Conservation (phyloP, 1,140 invertebrate genomes). For the Drosophila rufa region DNA sequence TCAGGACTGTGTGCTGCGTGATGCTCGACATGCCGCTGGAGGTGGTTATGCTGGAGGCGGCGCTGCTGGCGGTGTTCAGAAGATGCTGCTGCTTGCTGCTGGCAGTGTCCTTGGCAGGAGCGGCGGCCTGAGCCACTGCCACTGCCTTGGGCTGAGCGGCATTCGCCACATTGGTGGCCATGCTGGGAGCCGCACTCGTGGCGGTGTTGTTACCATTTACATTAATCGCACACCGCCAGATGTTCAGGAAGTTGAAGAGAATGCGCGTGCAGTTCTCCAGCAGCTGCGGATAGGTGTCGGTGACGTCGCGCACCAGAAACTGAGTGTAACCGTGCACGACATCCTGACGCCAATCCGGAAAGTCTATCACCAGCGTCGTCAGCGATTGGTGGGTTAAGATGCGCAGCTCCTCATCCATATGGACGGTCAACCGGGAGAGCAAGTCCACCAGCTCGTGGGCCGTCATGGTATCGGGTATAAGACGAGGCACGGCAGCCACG, state of each 20-base stretch:
- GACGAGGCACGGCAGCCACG: slow-evolving; percentile 98
- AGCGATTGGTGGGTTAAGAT: slow-evolving; percentile 97
- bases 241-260: slow-evolving; percentile 95
- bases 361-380: slow-evolving; percentile 97
- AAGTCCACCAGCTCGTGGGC: slow-evolving; percentile 97
- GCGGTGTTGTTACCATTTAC: slow-evolving; percentile 59
- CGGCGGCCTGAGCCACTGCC: slow-evolving; percentile 15
- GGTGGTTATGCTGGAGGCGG: slow-evolving; percentile 77
- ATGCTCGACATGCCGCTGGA: slow-evolving; percentile 83
- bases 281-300: slow-evolving; percentile 94
- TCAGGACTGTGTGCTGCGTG: slow-evolving; percentile 80
- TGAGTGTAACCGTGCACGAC: slow-evolving; percentile 97
- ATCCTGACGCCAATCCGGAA: slow-evolving; percentile 98
- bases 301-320: slow-evolving; percentile 96
- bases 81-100: slow-evolving; percentile 77
- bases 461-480: slow-evolving; percentile 99
- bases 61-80: slow-evolving; percentile 82
- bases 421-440: slow-evolving; percentile 94
- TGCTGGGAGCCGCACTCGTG: slow-evolving; percentile 11
- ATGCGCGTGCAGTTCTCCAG: slow-evolving; percentile 98
- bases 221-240: slow-evolving; percentile 94
- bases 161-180: slow-evolving; percentile 5
- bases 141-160: slow-evolving; percentile 5
- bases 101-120: slow-evolving; percentile 71
- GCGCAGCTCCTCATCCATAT: slow-evolving; percentile 96